Percentiles rank a stretch among this genome's conserved stretches.
Conservation (phyloP, 2,888 invertebrate species). For the Meghimatium bilineatum region DNA sequence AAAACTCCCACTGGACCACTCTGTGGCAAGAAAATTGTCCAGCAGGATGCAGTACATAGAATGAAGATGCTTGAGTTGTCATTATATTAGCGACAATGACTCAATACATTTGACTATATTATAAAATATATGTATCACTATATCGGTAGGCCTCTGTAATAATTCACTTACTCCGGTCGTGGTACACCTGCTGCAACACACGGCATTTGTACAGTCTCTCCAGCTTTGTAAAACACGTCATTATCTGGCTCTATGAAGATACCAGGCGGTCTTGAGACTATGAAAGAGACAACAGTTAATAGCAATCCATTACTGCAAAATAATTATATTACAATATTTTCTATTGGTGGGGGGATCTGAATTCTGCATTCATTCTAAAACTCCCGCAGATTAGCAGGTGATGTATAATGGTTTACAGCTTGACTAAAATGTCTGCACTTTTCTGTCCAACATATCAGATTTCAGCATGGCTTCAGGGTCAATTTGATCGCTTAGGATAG, state of each 20-base stretch:
- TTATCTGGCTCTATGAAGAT: slow-evolving; percentile 61
- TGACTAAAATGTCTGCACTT: no score
- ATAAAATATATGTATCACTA: neutral
- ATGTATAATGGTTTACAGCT: no score
- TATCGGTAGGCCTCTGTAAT: neutral
- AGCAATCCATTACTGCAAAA: neutral
- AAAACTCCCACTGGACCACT: no score
- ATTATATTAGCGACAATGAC: neutral
- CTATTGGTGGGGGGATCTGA: no score
- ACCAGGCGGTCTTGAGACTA: slow-evolving; percentile 62
- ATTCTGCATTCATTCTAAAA: no score
- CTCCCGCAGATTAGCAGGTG: no score
- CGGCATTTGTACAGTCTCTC: slow-evolving; percentile 87
- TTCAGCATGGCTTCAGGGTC: no score
- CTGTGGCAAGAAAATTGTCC: no score
- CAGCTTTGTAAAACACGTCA: slow-evolving; percentile 75
- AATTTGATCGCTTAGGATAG: no score
- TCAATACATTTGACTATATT: neutral
- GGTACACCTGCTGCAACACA: slow-evolving; percentile 98
- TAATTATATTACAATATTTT: neutral
- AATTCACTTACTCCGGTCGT: slow-evolving; percentile 88
- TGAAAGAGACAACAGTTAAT: neutral
- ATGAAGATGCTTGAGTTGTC: no score
- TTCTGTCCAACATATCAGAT: no score
- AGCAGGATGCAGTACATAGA: no score